Evolutionary conservation across 2,797 vertebrate species (phyloP).

Genomic region (Platyrinchus mystaceus): DNA sequence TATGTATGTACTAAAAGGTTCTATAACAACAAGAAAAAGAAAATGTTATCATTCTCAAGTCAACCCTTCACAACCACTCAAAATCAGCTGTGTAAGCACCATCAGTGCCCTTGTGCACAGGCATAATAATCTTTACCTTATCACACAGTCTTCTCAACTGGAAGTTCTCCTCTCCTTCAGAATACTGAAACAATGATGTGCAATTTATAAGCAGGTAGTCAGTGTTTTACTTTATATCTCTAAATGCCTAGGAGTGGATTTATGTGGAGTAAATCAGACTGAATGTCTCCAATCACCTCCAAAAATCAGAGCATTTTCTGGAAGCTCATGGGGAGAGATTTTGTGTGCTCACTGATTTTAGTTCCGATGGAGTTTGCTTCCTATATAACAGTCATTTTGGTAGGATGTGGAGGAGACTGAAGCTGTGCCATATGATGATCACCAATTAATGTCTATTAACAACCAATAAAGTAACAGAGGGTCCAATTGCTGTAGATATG

Average conservation of each 20-base stretch:
- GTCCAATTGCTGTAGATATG: neutral
- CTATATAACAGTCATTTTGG: neutral
- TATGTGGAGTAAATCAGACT: neutral
- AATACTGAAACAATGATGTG: neutral
- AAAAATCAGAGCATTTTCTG: neutral
- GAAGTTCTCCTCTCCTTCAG: neutral
- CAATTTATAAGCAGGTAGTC: neutral
- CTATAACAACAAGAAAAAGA: neutral
- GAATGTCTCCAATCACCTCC: neutral
- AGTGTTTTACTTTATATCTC: neutral
- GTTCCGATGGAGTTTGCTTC: neutral
- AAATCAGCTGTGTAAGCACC: neutral
- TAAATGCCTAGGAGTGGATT: neutral
- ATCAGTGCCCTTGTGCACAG: neutral
- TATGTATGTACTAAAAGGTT: neutral
- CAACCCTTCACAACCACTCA: neutral
- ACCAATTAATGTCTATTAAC: neutral
- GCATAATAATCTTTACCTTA: neutral
- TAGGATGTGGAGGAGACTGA: neutral
- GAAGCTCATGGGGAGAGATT: neutral
- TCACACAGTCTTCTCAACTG: neutral
- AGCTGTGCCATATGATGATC: neutral
- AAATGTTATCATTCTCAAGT: neutral
- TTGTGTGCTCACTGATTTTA: neutral
- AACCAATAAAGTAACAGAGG: neutral